Conservation (phyloP, 2,888 invertebrate genomes). For the Parnassius glacialis region DNA sequence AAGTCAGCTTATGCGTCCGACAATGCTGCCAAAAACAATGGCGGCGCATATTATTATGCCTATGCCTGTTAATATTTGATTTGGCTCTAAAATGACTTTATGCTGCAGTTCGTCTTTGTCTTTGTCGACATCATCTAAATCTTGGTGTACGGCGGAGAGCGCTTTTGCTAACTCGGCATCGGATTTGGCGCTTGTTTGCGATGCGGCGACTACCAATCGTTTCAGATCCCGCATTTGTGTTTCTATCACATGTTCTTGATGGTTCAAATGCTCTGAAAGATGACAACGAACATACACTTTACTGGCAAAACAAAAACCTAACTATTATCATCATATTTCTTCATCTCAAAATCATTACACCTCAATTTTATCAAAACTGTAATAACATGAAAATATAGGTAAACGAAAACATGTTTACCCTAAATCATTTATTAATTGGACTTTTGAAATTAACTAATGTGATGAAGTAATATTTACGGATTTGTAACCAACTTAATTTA, state of each 20-base stretch:
- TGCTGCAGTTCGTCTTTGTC: constrained; percentile 39
- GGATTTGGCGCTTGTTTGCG: constrained; percentile 62
- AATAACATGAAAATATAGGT: no score
- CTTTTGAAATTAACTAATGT: no score
- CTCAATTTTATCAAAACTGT: no score
- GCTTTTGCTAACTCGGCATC: constrained; percentile 67
- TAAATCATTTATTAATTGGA: no score
- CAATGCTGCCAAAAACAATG: constrained; percentile 59
- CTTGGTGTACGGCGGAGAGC: constrained; percentile 63
- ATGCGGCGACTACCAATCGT: constrained; percentile 54
- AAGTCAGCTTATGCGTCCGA: constrained; percentile 66
- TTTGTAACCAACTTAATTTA: no score
- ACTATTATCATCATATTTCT: no score
- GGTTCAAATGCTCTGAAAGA: constrained; percentile 64
- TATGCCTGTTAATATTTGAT: constrained; percentile 61
- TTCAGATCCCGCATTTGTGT: constrained; percentile 61
- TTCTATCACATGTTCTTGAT: constrained; percentile 59
- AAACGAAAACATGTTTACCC: no score
- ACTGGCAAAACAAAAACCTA: no score
- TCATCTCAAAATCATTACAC: no score
- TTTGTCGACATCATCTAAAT: constrained; percentile 58
- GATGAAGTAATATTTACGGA: no score
- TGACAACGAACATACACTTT: not conserved
- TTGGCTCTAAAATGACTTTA: constrained; percentile 50
- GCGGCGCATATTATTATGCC: constrained; percentile 61